A percentile compares a stretch with the other conserved stretches of the same genome.
These are phyloP conservation scores for Aleiodes sp. DNA, from an alignment of 1,140 invertebrate species.

Conservation along the genomic window DNA sequence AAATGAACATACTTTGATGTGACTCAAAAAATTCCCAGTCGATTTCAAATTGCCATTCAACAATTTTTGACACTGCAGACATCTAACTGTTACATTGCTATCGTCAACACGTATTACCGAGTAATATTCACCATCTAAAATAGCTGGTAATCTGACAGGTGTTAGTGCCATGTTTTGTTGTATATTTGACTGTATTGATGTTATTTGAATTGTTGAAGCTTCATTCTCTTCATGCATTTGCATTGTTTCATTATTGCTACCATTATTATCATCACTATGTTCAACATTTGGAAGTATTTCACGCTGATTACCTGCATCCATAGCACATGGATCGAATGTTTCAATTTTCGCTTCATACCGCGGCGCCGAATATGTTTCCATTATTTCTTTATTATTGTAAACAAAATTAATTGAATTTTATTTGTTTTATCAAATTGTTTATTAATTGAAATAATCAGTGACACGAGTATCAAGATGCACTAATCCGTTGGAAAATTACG, in stretches of 20 bases:
- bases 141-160: slow-evolving; percentile 61
- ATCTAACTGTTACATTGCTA: slow-evolving; percentile 60
- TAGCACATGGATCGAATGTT: slow-evolving; percentile 59
- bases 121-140: slow-evolving; percentile 64
- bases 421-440: too few relatives aligned
- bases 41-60: slow-evolving; percentile 64
- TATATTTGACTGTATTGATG: slow-evolving; percentile 47
- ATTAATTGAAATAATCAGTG: too few relatives aligned
- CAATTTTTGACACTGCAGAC: slow-evolving; percentile 60
- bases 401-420: too few relatives aligned
- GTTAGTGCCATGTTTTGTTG: slow-evolving; percentile 57
- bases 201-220: slow-evolving; percentile 43
- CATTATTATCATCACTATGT: slow-evolving; percentile 25
- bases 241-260: slow-evolving; percentile 49
- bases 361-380: slow-evolving; percentile 36
- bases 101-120: slow-evolving; percentile 60
- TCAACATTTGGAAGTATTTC: slow-evolving; percentile 47
- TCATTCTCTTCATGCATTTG: slow-evolving; percentile 31
- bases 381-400: neutral
- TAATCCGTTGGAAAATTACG: too few relatives aligned
- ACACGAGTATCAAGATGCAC: too few relatives aligned
- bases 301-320: slow-evolving; percentile 48
- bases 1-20: slow-evolving; percentile 57
- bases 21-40: slow-evolving; percentile 64
- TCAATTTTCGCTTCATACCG: slow-evolving; percentile 60